These are phyloP conservation scores for Oreohelix idahoensis DNA, from an alignment of 1,140 invertebrate species.

Conservation along the genomic window DNA sequence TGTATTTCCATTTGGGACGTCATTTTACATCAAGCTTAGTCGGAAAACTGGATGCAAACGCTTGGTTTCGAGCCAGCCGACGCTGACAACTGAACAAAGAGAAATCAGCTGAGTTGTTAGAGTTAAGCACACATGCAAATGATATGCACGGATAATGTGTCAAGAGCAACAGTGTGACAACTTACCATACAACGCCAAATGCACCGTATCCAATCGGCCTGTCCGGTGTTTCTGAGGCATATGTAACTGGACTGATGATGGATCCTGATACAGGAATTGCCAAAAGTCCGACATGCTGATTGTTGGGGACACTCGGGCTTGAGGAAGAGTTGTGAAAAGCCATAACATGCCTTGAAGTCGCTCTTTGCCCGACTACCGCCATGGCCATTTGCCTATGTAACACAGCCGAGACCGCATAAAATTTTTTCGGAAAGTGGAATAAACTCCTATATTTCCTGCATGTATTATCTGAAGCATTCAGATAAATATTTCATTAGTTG, in stretches of 20 bases:
- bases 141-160: not conserved
- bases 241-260: constrained; percentile 61
- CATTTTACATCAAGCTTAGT: no score
- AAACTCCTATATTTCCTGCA: constrained; percentile 48
- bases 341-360: constrained; percentile 71
- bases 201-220: constrained; percentile 99
- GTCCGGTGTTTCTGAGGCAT: constrained; percentile 82
- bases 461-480: constrained; percentile 50
- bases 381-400: constrained; percentile 60
- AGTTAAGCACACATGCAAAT: not conserved
- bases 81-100: constrained; percentile 13
- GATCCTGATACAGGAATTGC: constrained; percentile 68
- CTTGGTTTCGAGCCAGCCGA: no score
- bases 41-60: no score
- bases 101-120: not conserved
- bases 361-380: constrained; percentile 73
- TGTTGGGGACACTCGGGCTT: constrained; percentile 46
- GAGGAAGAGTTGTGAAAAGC: constrained; percentile 69
- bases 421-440: constrained; percentile 51
- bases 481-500: constrained; percentile 48
- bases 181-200: constrained; percentile 99
- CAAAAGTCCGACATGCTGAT: constrained; percentile 47
- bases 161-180: constrained; percentile 53
- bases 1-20: no score
- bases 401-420: constrained; percentile 52